Base-by-base conservation (phyloP, 2,797 vertebrate genomes). In the Sciurus vulgaris region DNA sequence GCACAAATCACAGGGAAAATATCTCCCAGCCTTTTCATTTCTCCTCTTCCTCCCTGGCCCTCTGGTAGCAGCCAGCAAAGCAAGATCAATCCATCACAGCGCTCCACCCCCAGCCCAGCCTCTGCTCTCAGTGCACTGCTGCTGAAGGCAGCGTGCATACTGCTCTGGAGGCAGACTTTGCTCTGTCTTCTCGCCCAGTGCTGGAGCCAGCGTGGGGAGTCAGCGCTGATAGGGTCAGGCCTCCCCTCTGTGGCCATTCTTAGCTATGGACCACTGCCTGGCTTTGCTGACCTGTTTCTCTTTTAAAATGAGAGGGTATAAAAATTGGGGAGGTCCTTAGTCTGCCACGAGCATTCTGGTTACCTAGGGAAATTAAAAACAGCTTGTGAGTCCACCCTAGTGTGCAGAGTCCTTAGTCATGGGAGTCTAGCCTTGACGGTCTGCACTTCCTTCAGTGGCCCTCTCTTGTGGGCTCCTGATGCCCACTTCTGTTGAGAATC, bases 1-100 rank as follows among this genome's bases (percentile, higher is more conserved):
- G 89, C 96, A 96, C 78, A 97, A 97, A 98, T 97, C 96, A 96
- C 10, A 44, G 91, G 69, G 74, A 97, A 97, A 95, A 70, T 96
- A 95, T 92, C 92, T 96, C 82, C 78, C n/a, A 10, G 81, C 65
- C 96, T 98, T 65, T 97, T 93, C 81, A 35, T 94, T 89, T 97
- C 94, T 97, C 89, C 97, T 98, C 86, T 90, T 86, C 97, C 95
- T 97, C 94, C 33, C 89, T 44, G 73, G 97, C 38, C 74, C 92
- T 98, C 69, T 92, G 65, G 94, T 93, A 95, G 86, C 73, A 93
- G 92, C 51, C 35, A 30, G 92, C 51, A 90, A 76, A 96, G 91
- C 95, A 92, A 74, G 93, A 61, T 18, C 82, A 83, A 96, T 98
- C 33, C 44, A 44, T 97, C 96, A 94, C 1, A 2, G 73, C 2